phyloP scores from a whole-genome alignment of 1,140 invertebrate species.

The Caenorhabditis latens region DNA sequence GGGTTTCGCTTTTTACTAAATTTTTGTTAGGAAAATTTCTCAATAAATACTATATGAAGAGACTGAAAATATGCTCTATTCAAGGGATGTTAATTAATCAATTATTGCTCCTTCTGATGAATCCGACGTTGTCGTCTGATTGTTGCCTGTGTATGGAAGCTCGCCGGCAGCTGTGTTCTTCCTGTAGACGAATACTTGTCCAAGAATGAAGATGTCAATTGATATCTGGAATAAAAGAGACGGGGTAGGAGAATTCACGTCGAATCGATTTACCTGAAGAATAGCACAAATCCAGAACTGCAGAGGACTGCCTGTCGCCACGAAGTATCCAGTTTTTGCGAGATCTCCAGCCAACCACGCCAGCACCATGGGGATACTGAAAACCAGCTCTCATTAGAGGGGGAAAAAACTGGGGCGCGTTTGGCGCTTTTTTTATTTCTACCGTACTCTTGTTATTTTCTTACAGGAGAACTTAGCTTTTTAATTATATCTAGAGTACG shows the following conservation, averaged over 20 bases:
- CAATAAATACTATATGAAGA: constrained; percentile 31
- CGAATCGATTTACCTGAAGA: constrained; percentile 83
- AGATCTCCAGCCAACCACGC: constrained; percentile 94
- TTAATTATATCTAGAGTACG: no score
- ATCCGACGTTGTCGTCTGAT: constrained; percentile 95
- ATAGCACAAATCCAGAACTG: constrained; percentile 96
- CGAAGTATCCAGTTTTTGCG: constrained; percentile 97
- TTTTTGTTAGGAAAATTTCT: background rate
- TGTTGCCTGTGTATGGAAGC: constrained; percentile 91
- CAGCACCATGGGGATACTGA: constrained; percentile 87
- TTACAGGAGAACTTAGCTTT: no score
- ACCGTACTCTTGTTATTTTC: no score
- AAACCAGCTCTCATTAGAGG: constrained; percentile 65
- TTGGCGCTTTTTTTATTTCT: no score
- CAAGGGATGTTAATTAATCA: constrained; percentile 85
- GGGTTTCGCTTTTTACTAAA: background rate
- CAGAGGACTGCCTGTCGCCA: constrained; percentile 87
- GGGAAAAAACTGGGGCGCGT: no score
- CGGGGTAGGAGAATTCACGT: no score
- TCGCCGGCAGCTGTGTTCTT: constrained; percentile 49
- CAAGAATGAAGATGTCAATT: constrained; percentile 87
- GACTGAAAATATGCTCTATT: background rate
- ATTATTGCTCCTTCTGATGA: constrained; percentile 94
- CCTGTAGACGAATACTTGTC: constrained; percentile 83
- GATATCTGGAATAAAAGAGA: constrained; percentile 79